A percentile compares a stretch with the other conserved stretches of the same genome.
These are phyloP conservation scores for Podotricha telesiphe DNA, from an alignment of 2,888 invertebrate genomes.

Conservation along the genomic window DNA sequence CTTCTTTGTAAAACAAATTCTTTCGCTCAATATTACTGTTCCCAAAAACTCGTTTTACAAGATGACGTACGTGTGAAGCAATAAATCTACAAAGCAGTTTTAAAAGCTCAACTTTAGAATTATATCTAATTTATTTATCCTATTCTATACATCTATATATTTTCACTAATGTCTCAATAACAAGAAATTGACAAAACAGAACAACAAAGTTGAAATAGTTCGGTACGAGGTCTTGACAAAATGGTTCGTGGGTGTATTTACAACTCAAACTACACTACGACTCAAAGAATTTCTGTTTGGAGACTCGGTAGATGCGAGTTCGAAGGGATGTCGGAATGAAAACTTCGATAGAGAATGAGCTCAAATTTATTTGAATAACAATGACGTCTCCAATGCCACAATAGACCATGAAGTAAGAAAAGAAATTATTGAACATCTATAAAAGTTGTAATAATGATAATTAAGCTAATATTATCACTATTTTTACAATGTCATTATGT, in stretches of 20 bases:
- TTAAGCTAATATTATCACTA: conserved; percentile 83
- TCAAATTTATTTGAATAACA: conserved; percentile 84
- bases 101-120: conserved; percentile 69
- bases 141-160: conserved; percentile 68
- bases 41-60: conserved; percentile 61
- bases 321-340: conserved; percentile 69
- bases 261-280: conserved; percentile 25
- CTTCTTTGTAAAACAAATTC: conserved; percentile 60
- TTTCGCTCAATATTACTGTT: conserved; percentile 45
- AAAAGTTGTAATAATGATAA: conserved; percentile 84
- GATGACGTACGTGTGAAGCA: conserved; percentile 58
- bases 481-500: conserved; percentile 84
- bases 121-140: conserved; percentile 69
- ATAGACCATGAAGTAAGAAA: conserved; percentile 83
- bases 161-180: conserved; percentile 61
- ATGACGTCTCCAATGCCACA: conserved; percentile 83
- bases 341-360: conserved; percentile 80
- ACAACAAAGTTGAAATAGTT: conserved; percentile 35
- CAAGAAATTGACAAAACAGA: conserved; percentile 55
- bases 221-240: conserved; percentile 27
- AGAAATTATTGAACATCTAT: conserved; percentile 83
- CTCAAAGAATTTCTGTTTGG: conserved; percentile 45
- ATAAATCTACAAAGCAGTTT: conserved; percentile 72
- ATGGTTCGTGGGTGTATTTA: conserved; percentile 24
- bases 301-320: conserved; percentile 44